A percentile compares a stretch with the other conserved stretches of the same genome.
Evolutionary conservation across 2,888 invertebrate genomes (phyloP).

Genomic region (Eilema depressum): DNA sequence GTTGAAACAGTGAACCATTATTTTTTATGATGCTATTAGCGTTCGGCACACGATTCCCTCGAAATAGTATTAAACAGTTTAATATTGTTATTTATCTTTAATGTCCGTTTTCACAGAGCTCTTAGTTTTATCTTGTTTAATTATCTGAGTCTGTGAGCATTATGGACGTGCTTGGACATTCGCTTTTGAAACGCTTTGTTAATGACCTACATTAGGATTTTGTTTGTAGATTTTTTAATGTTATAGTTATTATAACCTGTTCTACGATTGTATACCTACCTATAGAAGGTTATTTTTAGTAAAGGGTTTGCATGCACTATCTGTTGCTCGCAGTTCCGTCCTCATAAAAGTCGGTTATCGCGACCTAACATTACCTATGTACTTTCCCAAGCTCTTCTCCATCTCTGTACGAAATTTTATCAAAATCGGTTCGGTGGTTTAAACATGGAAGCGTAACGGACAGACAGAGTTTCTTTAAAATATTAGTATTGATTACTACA

Average conservation of each 20-base stretch:
- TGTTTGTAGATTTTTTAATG: background rate
- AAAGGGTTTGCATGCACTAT: background rate
- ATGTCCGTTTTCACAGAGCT: constrained; percentile 18
- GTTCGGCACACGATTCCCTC: constrained; percentile 43
- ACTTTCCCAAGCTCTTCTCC: no score
- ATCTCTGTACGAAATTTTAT: no score
- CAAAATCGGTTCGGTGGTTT: no score
- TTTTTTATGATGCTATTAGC: constrained; percentile 56
- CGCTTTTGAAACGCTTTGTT: constrained; percentile 5
- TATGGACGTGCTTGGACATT: constrained; percentile 6
- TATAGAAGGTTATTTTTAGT: background rate
- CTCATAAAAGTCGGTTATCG: no score
- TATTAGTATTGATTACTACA: no score
- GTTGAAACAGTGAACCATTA: constrained; percentile 55
- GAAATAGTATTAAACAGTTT: constrained; percentile 33
- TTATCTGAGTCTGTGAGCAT: constrained; percentile 21
- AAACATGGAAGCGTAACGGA: no score
- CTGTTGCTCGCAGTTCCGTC: no score
- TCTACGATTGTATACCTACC: background rate
- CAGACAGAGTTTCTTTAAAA: no score
- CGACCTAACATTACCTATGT: no score
- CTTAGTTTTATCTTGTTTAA: constrained; percentile 26
- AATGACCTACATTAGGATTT: background rate
- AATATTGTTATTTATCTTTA: constrained; percentile 32
- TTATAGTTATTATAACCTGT: background rate